Conservation (phyloP, 2,797 vertebrate genomes). For the Diceros bicornis region DNA sequence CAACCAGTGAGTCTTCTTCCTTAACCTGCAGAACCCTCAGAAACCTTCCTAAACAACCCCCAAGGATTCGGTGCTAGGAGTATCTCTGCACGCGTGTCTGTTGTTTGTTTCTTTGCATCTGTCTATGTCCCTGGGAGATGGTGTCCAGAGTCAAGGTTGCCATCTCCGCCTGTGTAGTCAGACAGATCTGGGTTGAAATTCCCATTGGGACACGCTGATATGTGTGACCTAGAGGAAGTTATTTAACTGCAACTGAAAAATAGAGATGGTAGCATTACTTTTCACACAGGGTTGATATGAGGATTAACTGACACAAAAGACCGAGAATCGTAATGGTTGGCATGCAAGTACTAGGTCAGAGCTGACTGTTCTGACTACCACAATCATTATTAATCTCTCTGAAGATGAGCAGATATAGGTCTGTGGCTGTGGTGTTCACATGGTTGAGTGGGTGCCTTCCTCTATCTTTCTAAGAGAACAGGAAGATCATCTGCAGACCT, state of each 20-base stretch:
- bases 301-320: background rate
- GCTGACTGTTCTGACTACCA: rapidly evolving
- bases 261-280: background rate
- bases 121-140: rapidly evolving
- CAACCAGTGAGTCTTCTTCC: background rate
- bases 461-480: background rate
- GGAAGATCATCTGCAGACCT: rapidly evolving
- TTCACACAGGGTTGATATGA: background rate
- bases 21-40: rapidly evolving
- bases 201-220: background rate
- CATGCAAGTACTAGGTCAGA: background rate
- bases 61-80: rapidly evolving
- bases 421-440: background rate
- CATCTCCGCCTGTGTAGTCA: background rate
- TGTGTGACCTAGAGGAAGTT: background rate
- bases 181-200: background rate
- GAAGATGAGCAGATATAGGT: rapidly evolving
- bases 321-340: background rate
- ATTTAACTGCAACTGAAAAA: background rate
- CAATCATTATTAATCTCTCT: background rate
- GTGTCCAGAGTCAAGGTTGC: background rate
- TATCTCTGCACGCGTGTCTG: rapidly evolving
- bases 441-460: background rate
- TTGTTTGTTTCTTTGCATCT: background rate
- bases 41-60: background rate